These are phyloP conservation scores for Channallabes apus DNA, from an alignment of 2,797 vertebrate species.

Conservation along the genomic window DNA sequence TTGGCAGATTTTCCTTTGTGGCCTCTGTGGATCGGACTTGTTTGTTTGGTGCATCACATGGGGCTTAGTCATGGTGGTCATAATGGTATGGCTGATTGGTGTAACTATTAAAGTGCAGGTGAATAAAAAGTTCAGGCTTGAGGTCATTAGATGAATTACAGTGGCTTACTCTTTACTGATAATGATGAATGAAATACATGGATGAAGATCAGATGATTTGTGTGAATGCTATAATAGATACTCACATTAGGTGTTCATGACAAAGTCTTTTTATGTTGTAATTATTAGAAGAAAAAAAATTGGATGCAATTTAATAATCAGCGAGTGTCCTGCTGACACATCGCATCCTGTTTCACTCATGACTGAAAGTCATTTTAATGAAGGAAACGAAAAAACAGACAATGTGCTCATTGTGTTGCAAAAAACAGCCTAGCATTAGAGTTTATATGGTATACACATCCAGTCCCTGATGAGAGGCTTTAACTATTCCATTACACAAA, in stretches of 20 bases:
- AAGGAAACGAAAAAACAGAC: not conserved
- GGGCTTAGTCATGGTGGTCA: no score
- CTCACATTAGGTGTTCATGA: not conserved
- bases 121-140: no score
- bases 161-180: not conserved
- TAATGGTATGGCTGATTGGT: no score
- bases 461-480: not conserved
- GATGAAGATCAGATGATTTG: not conserved
- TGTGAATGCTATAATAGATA: not conserved
- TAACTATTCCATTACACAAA: not conserved
- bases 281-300: no score
- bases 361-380: constrained; percentile 20
- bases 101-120: no score
- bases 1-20: no score
- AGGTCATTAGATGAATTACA: not conserved
- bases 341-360: constrained; percentile 27
- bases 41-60: no score
- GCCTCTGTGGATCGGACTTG: no score
- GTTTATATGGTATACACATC: not conserved
- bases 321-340: not conserved
- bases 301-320: not conserved
- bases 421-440: not conserved
- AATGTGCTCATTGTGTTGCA: not conserved
- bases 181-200: no score
- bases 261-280: not conserved